Percentiles rank a stretch among this genome's conserved stretches.
Evolutionary conservation across 1,140 invertebrate species (phyloP).

Genomic region (Octopus bimaculoides): DNA sequence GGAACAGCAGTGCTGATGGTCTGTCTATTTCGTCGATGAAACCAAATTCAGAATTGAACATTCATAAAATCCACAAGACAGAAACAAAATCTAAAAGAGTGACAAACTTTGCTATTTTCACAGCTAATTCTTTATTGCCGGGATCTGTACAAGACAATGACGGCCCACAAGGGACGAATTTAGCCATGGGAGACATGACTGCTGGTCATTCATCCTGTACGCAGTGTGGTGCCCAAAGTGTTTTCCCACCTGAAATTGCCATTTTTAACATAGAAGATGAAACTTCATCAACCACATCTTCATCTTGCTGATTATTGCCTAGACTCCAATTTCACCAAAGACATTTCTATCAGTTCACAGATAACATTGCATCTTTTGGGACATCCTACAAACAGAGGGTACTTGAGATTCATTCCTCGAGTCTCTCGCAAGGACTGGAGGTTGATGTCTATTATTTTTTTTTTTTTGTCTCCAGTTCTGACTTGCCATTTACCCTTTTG

Average conservation of each 20-base stretch:
- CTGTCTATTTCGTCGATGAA: conserved; percentile 23
- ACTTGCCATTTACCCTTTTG: no score
- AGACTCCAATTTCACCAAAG: no score
- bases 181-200: neutral
- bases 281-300: neutral
- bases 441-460: no score
- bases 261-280: neutral
- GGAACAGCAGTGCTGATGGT: conserved; percentile 22
- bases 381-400: no score
- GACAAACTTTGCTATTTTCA: conserved; percentile 31
- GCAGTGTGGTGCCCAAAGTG: neutral
- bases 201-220: neutral
- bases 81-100: conserved; percentile 18
- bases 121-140: conserved; percentile 25
- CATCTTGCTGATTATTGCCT: neutral
- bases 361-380: no score
- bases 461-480: no score
- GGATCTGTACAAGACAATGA: conserved; percentile 5
- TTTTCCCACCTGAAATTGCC: conserved; percentile 3
- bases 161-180: neutral
- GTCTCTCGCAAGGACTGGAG: no score
- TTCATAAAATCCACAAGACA: conserved; percentile 12
- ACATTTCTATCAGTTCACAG: no score
- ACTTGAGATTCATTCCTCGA: no score
- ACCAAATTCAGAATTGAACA: conserved; percentile 18